These are phyloP conservation scores for Scolopax bukidnonensis DNA, from an alignment of 2,797 vertebrate species.

Conservation along the genomic window DNA sequence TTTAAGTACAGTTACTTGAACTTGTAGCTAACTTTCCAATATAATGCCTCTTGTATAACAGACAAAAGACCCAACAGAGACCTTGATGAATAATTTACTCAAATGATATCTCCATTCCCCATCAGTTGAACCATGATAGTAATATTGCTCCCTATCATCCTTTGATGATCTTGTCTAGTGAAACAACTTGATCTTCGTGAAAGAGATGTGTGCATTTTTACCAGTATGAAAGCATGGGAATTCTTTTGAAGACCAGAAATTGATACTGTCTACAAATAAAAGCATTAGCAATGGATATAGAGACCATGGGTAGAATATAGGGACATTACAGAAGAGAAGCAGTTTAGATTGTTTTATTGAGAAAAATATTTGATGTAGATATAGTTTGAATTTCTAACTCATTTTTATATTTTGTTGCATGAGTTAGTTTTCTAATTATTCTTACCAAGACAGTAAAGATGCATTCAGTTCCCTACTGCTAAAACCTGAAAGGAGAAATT, in stretches of 20 bases:
- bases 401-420: not conserved
- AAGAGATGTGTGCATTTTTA: not conserved
- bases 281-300: not conserved
- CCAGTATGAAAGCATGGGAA: not conserved
- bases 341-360: not conserved
- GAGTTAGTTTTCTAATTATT: not conserved
- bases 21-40: not conserved
- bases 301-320: not conserved
- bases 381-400: slow-evolving; percentile 7
- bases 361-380: not conserved
- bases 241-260: not conserved
- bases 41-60: not conserved
- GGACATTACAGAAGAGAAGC: not conserved
- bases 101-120: not conserved
- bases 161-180: not conserved
- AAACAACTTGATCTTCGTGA: not conserved
- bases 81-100: not conserved
- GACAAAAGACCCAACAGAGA: not conserved
- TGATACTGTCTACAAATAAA: not conserved
- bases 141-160: not conserved
- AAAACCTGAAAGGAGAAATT: slow-evolving; percentile 46
- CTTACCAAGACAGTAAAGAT: not conserved
- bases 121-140: not conserved
- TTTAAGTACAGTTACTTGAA: not conserved
- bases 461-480: not conserved